Evolutionary conservation across 2,113 vertebrate genomes (phyloP).

Genomic region (Podocnemis expansa): DNA sequence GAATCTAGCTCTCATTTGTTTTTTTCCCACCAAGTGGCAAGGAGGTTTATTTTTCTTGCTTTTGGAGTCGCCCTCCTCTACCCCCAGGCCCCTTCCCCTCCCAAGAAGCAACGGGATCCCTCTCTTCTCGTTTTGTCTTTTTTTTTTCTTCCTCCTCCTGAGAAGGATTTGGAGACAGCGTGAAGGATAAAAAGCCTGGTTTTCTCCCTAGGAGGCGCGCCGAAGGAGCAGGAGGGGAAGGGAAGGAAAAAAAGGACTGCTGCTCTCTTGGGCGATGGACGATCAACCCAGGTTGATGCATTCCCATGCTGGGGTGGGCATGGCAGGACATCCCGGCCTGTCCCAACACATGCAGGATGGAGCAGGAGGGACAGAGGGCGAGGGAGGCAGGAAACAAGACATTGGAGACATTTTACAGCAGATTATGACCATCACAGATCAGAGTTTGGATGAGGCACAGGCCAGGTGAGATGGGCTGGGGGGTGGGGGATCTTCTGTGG

Average conservation of each 20-base stretch:
- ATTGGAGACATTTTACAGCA: constrained; percentile 99
- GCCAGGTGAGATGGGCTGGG: constrained; percentile 87
- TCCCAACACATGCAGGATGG: constrained; percentile 95
- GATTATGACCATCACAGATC: constrained; percentile 99
- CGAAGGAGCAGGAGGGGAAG: constrained; percentile 53
- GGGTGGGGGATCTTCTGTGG: not conserved
- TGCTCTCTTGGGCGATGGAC: constrained; percentile 84
- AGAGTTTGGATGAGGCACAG: constrained; percentile 98
- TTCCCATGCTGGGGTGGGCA: constrained; percentile 92
- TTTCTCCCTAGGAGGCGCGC: constrained; percentile 65
- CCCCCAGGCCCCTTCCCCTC: constrained; percentile 17
- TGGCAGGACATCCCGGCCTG: constrained; percentile 95
- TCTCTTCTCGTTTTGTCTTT: not conserved
- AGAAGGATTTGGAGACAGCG: constrained; percentile 77
- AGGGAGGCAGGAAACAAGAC: constrained; percentile 95
- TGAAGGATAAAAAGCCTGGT: constrained; percentile 67
- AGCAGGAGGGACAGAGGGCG: constrained; percentile 88
- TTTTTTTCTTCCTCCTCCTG: constrained; percentile 56
- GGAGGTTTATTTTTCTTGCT: constrained; percentile 63
- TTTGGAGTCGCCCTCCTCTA: constrained; percentile 63
- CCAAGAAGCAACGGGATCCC: constrained; percentile 61
- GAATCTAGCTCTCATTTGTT: constrained; percentile 50
- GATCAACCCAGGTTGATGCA: constrained; percentile 97
- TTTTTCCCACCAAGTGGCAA: constrained; percentile 55
- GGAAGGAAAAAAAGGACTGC: constrained; percentile 41